Evolutionary conservation across 1,140 invertebrate genomes (phyloP).

Genomic region (Akabosia matsudoensis): DNA sequence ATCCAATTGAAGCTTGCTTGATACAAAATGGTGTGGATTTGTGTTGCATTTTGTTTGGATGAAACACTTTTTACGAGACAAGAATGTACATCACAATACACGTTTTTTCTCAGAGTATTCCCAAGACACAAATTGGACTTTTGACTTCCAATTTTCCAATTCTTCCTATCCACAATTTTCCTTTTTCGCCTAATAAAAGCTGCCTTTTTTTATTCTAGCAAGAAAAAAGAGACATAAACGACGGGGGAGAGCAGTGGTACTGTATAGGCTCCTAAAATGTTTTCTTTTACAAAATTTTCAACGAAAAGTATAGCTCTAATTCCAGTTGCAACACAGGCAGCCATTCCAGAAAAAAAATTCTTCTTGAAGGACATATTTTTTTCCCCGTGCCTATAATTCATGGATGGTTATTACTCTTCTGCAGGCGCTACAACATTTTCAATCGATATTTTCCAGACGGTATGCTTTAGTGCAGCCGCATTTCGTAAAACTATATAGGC

Average conservation of each 20-base stretch:
- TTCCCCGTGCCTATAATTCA: not conserved
- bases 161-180: not conserved
- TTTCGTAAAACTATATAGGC: no score
- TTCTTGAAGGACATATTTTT: slow-evolving; percentile 5
- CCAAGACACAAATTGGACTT: slow-evolving; percentile 23
- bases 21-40: not conserved
- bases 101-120: not conserved
- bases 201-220: no score
- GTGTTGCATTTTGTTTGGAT: no score
- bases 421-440: not conserved
- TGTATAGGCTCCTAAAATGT: no score
- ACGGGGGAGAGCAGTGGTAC: no score
- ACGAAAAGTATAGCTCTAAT: slow-evolving; percentile 1
- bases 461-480: no score
- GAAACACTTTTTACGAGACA: not conserved
- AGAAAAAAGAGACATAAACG: not conserved
- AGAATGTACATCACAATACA: not conserved
- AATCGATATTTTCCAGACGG: slow-evolving; percentile 18
- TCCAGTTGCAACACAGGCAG: not conserved
- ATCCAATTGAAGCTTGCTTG: not conserved
- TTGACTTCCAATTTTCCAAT: slow-evolving; percentile 21
- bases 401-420: not conserved
- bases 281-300: no score
- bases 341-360: not conserved
- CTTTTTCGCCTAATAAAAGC: no score